Conservation (phyloP, 2,797 vertebrate species). For the Sibirionetta formosa region DNA sequence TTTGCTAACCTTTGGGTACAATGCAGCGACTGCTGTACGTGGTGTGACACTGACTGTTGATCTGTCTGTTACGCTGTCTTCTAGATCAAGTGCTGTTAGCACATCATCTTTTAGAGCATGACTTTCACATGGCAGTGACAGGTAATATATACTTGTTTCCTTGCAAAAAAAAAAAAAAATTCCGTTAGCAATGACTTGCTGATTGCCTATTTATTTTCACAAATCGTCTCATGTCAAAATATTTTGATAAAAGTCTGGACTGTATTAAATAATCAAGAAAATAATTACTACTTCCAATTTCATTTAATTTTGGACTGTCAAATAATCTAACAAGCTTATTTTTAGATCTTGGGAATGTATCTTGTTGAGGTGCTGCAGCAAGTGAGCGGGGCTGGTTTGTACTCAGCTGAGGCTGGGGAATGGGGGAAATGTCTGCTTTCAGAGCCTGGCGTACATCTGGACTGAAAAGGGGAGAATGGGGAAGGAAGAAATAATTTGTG, state of each 20-base stretch:
- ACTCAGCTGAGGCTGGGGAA: background rate
- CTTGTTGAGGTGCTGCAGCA: slow-evolving; percentile 14
- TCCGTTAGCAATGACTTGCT: slow-evolving; percentile 67
- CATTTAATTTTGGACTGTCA: slow-evolving; percentile 70
- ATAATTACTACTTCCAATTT: slow-evolving; percentile 75
- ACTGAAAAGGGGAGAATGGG: background rate
- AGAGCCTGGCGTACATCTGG: background rate
- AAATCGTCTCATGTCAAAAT: slow-evolving; percentile 70
- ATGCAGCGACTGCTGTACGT: background rate
- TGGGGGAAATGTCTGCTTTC: background rate
- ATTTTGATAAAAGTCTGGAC: slow-evolving; percentile 76
- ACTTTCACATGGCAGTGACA: slow-evolving; percentile 55
- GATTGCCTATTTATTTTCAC: slow-evolving; percentile 77
- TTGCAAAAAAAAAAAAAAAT: slow-evolving; percentile 5
- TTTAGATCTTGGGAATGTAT: slow-evolving; percentile 49
- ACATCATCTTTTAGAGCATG: slow-evolving; percentile 28
- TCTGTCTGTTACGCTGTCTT: slow-evolving; percentile 56
- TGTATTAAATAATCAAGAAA: slow-evolving; percentile 72
- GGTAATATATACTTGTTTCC: slow-evolving; percentile 66
- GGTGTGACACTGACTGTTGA: background rate
- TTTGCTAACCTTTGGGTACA: background rate
- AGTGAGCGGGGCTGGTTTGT: slow-evolving; percentile 56
- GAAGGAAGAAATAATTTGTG: background rate
- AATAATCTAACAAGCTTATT: slow-evolving; percentile 73
- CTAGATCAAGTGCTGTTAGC: slow-evolving; percentile 44